A percentile compares a stretch with the other conserved stretches of the same genome.
phyloP scores from a whole-genome alignment of 2,797 vertebrate species.

The Petrocephalus sullivani region DNA sequence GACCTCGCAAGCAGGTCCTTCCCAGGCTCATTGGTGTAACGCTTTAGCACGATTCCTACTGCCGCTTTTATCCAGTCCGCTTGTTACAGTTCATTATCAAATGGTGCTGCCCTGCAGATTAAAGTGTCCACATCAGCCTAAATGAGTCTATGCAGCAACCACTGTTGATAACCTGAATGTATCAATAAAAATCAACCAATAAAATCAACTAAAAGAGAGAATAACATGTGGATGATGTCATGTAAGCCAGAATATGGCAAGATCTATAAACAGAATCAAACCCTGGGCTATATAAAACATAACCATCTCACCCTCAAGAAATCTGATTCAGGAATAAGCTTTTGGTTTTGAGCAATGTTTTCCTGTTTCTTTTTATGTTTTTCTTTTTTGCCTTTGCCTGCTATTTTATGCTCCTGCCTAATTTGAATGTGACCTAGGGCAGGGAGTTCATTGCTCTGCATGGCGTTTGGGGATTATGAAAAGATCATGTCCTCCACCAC shows the following conservation, averaged over 20 bases:
- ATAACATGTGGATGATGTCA: not conserved
- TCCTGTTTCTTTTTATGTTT: not conserved
- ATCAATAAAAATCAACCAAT: not conserved
- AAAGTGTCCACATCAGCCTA: not conserved
- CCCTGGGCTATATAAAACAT: not conserved
- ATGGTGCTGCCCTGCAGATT: not conserved
- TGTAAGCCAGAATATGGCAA: not conserved
- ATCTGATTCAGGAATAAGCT: not conserved
- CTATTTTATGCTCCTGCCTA: not conserved
- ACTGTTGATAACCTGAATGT: not conserved
- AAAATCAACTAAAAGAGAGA: not conserved
- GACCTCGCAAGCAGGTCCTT: not conserved
- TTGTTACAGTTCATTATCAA: constrained; percentile 8
- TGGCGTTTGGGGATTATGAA: not conserved
- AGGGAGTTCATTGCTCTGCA: not conserved
- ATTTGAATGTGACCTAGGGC: not conserved
- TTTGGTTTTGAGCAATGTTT: not conserved
- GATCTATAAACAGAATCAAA: constrained; percentile 7
- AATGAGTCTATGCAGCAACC: not conserved
- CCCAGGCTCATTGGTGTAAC: not conserved
- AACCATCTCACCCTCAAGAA: not conserved
- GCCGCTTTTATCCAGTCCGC: not conserved
- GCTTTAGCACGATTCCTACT: not conserved
- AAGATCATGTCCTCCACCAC: not conserved
- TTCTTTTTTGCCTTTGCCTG: constrained; percentile 6